A percentile compares a stretch with the other conserved stretches of the same genome.
These are phyloP conservation scores for Dendrocincla tyrannina DNA, from an alignment of 2,797 vertebrate genomes.

Conservation along the genomic window DNA sequence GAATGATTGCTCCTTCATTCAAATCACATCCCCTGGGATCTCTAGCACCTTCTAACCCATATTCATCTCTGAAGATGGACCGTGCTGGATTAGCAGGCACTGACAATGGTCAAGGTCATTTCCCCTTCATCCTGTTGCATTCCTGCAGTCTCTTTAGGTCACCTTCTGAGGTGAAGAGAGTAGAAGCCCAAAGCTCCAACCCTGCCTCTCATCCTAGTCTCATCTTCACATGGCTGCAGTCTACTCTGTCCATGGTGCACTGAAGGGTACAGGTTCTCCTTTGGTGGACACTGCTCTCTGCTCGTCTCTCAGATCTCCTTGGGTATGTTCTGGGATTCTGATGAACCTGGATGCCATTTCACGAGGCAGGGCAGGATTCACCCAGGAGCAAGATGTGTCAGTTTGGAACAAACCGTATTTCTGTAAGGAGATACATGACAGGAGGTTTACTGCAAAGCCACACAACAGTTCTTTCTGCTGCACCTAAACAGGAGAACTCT, in stretches of 20 bases:
- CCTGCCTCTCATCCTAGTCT: background rate
- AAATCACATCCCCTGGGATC: background rate
- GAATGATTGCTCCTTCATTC: background rate
- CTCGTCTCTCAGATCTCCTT: background rate
- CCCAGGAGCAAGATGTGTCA: background rate
- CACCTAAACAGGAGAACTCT: background rate
- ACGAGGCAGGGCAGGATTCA: background rate
- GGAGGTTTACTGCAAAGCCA: background rate
- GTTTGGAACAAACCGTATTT: background rate
- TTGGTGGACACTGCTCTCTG: background rate
- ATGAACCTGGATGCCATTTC: background rate
- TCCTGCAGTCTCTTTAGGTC: background rate
- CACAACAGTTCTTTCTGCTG: background rate
- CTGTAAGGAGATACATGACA: background rate
- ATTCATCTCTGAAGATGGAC: background rate
- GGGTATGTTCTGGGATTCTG: background rate
- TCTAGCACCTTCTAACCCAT: background rate
- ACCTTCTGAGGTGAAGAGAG: background rate
- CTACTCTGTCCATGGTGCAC: background rate
- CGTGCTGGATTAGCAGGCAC: rapidly evolving
- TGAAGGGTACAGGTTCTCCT: background rate
- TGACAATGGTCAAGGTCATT: background rate
- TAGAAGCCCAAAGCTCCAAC: background rate
- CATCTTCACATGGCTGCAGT: background rate
- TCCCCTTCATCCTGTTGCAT: background rate